Base-by-base conservation (phyloP, 1,140 invertebrate genomes). In the Drosophila baimaii region DNA sequence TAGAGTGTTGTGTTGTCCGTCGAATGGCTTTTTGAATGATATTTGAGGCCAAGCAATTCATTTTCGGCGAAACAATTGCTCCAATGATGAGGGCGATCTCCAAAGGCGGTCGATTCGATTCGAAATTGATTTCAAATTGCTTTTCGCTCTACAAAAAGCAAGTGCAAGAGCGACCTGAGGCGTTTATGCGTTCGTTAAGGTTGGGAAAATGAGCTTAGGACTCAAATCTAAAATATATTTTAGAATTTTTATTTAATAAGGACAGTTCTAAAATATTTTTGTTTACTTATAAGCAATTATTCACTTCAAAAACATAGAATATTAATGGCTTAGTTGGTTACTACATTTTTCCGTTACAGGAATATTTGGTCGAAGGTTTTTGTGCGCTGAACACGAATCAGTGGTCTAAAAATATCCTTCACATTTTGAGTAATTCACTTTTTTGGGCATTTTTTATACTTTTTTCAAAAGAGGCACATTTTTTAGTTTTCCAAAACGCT, bases 31-130 rank as follows among this genome's bases (percentile, higher is more conserved):
- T 76, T 54, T 54, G 51, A 54, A 23, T 56, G 52, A 82, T 52
- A 69, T 55, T 83, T 78, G 51, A 85, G 79, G 83, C 76, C 82
- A 79, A 83, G 47, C 64, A 73, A 86, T 88, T 89, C 83, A 89
- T 77, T 88, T 79, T 62, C 31, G 13, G 56, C 64, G 31, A 77
- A 76, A 86, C 75, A 86, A 81, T 86, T 75, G 82, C 43, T 43
- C 8, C 46, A 57, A 39, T 37, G 76, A 79, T 79, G 71, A 72
- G 78, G 71, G 66, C 56, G 51, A 65, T 63, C 64, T 57, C 64
- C 66, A 55, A 44, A 63, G 37, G 81, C 29, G 72, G 55, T 47
- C 59, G 49, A 51, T 70, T 68, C 62, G 64, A 70, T 58, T 44
- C 19, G 41, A 59, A 76, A 84, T 81, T 56, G 57, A 77, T 61